A percentile compares a stretch with the other conserved stretches of the same genome.
Conservation (phyloP, 2,797 vertebrate species). For the Ispidina lecontei region DNA sequence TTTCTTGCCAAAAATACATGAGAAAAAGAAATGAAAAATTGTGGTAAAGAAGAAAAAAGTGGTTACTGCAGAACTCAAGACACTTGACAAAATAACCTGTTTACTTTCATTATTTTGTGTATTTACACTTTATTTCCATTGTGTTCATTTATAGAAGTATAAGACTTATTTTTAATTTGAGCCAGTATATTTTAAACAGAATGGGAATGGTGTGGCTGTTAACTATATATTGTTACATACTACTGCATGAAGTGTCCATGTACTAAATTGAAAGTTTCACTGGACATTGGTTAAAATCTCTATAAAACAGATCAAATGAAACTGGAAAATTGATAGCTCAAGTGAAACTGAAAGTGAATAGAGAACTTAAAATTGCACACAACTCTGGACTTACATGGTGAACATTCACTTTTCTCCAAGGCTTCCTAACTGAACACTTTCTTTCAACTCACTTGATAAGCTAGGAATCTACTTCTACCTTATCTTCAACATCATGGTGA, state of each 20-base stretch:
- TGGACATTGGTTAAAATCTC: conserved; percentile 45
- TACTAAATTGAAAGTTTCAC: conserved; percentile 48
- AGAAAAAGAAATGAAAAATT: not conserved
- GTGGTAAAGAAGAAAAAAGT: not conserved
- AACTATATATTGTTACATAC: not conserved
- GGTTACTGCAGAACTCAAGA: not conserved
- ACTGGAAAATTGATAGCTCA: conserved; percentile 7
- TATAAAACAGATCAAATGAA: not conserved
- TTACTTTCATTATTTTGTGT: conserved; percentile 21
- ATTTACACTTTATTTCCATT: conserved; percentile 37
- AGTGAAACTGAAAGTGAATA: conserved; percentile 3
- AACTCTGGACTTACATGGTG: not conserved
- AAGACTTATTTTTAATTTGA: conserved; percentile 46
- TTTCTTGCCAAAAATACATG: conserved; percentile 49
- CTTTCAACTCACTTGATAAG: not conserved
- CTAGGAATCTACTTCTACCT: not conserved
- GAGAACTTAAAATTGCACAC: not conserved
- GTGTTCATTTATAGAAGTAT: not conserved
- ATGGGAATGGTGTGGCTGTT: not conserved
- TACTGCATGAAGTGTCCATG: not conserved
- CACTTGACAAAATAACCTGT: conserved; percentile 29
- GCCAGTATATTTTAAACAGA: conserved; percentile 50
- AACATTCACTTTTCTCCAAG: not conserved
- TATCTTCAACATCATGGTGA: not conserved
- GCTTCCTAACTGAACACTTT: not conserved